Base-by-base conservation (phyloP, 2,797 vertebrate species). In the Sphenopsis melanotis region DNA sequence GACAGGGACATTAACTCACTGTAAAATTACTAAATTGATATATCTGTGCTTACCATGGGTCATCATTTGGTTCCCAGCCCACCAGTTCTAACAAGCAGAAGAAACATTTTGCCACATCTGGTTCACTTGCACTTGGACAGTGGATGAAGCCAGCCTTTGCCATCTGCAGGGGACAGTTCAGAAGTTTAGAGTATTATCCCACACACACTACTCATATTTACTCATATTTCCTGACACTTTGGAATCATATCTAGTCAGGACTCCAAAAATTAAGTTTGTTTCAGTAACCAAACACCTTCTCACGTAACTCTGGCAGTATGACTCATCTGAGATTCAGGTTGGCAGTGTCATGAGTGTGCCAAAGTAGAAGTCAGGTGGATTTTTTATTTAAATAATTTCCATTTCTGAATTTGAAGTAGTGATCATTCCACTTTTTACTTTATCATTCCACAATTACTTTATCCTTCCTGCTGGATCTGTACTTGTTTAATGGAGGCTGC, bases 41-140 rank as follows among this genome's bases (percentile, higher is more conserved):
- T 6, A 30, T 30, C 29, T 46, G 44, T 69, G 60, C 96, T 94
- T 87, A 99, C 98, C 98, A 95, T 15, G 98, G 98, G 85, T 98
- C 94, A 57, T 99, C 98, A 26, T 98, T 96, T 18, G 98, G 98
- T 83, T 99, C 98, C 99, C 98, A 99, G 66, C 97, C 98, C n/a
- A 98, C 98, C 46, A 98, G 91, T 79, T 98, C 98, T 18, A 98
- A 97, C 87, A 99, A 96, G 96, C 98, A 99, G 89, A 98, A 99
- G 97, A 98, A 98, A 94, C 98, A 98, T 80, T 98, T 98, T 29
- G 93, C 97, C 26, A 98, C 98, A 21, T 98, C 98, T 21, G 98
- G 98, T 89, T 97, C 98, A 42, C 98, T 98, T 93, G 96, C 95
- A 88, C 89, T 97, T 6, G 98, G 98, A 61, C 98, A 98, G 95